Evolutionary conservation across 2,113 vertebrate species (phyloP), one percentile per base, ranked within the genome.

Genomic region (Xyliphius kryptos): DNA sequence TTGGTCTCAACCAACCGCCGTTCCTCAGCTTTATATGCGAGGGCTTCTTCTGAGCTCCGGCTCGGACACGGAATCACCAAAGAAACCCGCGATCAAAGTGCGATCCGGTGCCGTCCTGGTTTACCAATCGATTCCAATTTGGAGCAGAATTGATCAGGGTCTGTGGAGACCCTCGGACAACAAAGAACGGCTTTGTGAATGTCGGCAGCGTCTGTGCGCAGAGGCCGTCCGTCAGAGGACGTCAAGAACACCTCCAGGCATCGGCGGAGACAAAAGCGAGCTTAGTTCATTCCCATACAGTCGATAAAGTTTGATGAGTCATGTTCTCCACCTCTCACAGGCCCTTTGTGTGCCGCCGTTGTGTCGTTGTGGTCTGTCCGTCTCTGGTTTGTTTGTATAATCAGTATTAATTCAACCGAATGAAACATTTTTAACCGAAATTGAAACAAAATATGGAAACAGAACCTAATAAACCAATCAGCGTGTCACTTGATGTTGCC

Each of bases 111-210:
- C 49, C 36, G 41, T 52, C 14, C 60, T 75, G 80, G 79, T 68
- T 73, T 44, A 53, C 70, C 70, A 77, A 81, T 88, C 86, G 77
- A 86, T 88, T 85, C 72, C 78, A 86, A 82, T 86, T 84, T 79
- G 66, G 82, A 72, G 71, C 58, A 49, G 51, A 77, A 81, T 85
- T 80, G 82, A 82, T 74, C 40, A 20, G 7, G 48, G 74, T 75
- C 80, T 57, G 13, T 65, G 66, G 72, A 61, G 61, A 71, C 54
- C 74, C 71, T n/a, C 64, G 52, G 71, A 77, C 81, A 79, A 83
- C 79, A 83, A 80, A 77, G 74, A 75, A 61, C 48, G 52, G 65
- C 70, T 48, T 56, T 53, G 4, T 74, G 74, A 73, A 74, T 79
- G 74, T 74, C 72, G 74, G 74, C 75, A 71, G 81, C 82, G 81